Conservation (phyloP, 1,140 invertebrate species). For the Caenorhabditis briggsae region DNA sequence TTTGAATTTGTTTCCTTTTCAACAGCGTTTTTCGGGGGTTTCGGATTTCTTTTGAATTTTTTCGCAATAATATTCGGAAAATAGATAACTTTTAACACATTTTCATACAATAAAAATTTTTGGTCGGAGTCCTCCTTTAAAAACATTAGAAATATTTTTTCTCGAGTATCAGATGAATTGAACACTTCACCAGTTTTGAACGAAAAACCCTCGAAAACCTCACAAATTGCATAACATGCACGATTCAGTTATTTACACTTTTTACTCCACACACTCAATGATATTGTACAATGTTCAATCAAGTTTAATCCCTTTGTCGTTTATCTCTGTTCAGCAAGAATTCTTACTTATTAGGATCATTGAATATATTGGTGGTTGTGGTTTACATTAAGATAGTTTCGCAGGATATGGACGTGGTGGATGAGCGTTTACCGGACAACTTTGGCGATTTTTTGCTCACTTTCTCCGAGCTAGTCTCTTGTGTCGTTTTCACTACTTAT, state of each 20-base stretch:
- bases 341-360: too few species aligned
- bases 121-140: too few species aligned
- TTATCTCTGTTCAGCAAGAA: background rate
- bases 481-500: slow-evolving; percentile 39
- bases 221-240: background rate
- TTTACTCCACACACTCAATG: background rate
- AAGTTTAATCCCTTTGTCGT: background rate
- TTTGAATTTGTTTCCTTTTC: too few species aligned
- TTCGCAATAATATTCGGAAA: too few species aligned
- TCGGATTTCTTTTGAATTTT: too few species aligned
- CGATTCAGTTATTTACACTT: background rate
- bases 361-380: background rate
- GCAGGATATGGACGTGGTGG: slow-evolving; percentile 59
- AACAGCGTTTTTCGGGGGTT: too few species aligned
- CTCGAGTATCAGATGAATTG: background rate
- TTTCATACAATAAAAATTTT: too few species aligned
- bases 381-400: background rate
- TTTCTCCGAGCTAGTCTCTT: slow-evolving; percentile 41
- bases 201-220: background rate
- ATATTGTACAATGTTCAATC: background rate
- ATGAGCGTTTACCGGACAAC: slow-evolving; percentile 46
- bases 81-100: too few species aligned
- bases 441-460: slow-evolving; percentile 54
- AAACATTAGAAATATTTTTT: background rate
- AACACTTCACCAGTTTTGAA: slow-evolving; percentile 4